Conservation (phyloP, 2,797 vertebrate species). For the Rhincodon typus region DNA sequence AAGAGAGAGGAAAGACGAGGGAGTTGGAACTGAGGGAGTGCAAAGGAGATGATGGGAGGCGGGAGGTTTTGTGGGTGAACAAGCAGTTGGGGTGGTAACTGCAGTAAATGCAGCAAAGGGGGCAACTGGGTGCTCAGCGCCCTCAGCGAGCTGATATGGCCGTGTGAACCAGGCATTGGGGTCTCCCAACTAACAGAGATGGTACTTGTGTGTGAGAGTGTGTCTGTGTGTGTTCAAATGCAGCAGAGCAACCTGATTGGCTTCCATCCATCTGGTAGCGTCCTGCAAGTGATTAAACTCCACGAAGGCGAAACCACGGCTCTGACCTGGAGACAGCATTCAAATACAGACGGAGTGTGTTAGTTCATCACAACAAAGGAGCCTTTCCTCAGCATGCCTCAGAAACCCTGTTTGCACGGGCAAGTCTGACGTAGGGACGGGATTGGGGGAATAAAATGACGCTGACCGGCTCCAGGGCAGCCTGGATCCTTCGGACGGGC, state of each 20-base stretch:
- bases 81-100: no score
- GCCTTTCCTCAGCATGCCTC: background rate
- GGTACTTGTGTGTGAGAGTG: background rate
- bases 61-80: no score
- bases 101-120: no score
- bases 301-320: slow-evolving; percentile 99
- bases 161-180: background rate
- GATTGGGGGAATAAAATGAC: background rate
- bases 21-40: no score
- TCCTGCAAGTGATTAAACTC: slow-evolving; percentile 99
- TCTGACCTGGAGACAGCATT: slow-evolving; percentile 99
- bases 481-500: background rate
- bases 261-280: slow-evolving; percentile 99
- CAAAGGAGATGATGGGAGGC: no score
- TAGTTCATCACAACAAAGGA: slow-evolving; percentile 60
- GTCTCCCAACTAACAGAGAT: background rate
- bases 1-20: no score
- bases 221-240: slow-evolving; percentile 21
- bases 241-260: slow-evolving; percentile 98
- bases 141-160: background rate
- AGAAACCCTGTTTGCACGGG: background rate
- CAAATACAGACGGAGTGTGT: slow-evolving; percentile 99
- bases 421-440: background rate
- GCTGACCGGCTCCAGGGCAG: background rate
- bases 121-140: no score